Evolutionary conservation across 2,113 vertebrate genomes (phyloP).

Genomic region (Alethe diademata): DNA sequence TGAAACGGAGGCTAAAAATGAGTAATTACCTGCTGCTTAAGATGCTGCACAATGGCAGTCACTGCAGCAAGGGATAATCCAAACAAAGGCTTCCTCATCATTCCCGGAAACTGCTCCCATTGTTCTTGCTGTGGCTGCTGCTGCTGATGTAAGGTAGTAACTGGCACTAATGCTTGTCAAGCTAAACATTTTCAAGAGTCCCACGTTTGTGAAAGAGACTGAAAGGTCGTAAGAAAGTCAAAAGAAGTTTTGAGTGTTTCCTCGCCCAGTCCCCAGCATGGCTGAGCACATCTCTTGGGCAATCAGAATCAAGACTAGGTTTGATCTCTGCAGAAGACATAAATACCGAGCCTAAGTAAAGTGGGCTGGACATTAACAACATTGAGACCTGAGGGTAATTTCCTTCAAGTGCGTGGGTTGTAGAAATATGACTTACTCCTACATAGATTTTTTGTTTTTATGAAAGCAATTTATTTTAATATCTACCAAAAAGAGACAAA

Average conservation of each 20-base stretch:
- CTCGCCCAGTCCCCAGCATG: not conserved
- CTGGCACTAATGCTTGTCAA: not conserved
- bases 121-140: constrained; percentile 21
- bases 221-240: not conserved
- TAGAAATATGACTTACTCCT: not conserved
- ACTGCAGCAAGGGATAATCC: not conserved
- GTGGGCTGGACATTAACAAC: not conserved
- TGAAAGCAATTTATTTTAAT: not conserved
- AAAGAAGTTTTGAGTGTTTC: not conserved
- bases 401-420: not conserved
- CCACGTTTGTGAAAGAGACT: not conserved
- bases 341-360: not conserved
- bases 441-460: not conserved
- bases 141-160: not conserved
- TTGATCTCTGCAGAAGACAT: not conserved
- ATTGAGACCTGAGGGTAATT: not conserved
- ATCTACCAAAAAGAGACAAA: not conserved
- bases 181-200: not conserved
- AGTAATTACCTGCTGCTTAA: not conserved
- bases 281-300: not conserved
- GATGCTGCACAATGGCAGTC: not conserved
- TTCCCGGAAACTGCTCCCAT: constrained; percentile 11
- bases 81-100: constrained; percentile 37
- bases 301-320: not conserved
- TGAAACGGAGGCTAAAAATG: not conserved